Conservation (phyloP, 2,113 vertebrate species). For the Corynorhinus townsendii region DNA sequence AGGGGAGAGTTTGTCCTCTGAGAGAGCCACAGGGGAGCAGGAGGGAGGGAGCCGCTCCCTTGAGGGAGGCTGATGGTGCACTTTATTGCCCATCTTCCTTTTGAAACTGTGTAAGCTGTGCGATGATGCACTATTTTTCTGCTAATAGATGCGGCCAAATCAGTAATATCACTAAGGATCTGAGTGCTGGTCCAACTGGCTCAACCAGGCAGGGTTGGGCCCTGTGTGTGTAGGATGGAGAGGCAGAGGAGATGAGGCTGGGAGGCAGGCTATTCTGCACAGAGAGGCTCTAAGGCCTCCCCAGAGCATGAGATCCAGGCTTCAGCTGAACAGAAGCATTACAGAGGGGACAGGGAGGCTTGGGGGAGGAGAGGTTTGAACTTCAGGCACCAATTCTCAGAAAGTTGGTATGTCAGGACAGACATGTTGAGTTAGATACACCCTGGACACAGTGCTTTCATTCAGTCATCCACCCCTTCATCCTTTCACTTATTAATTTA, state of each 20-base stretch:
- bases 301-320: background rate
- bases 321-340: background rate
- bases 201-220: background rate
- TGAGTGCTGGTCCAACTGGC: background rate
- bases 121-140: background rate
- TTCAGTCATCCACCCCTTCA: background rate
- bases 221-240: background rate
- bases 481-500: too few species aligned
- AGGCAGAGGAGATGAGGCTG: too few species aligned
- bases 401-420: background rate
- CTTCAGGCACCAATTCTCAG: background rate
- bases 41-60: background rate
- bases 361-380: background rate
- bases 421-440: background rate
- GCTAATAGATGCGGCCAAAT: background rate
- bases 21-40: background rate
- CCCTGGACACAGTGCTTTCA: background rate
- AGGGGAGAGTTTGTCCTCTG: background rate
- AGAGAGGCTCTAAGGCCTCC: background rate
- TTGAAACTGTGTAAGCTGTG: background rate
- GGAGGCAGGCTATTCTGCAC: background rate
- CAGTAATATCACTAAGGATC: background rate
- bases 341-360: background rate
- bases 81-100: background rate
- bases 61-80: background rate